Evolutionary conservation across 2,113 vertebrate genomes (phyloP).

Genomic region (Istiophorus platypterus): DNA sequence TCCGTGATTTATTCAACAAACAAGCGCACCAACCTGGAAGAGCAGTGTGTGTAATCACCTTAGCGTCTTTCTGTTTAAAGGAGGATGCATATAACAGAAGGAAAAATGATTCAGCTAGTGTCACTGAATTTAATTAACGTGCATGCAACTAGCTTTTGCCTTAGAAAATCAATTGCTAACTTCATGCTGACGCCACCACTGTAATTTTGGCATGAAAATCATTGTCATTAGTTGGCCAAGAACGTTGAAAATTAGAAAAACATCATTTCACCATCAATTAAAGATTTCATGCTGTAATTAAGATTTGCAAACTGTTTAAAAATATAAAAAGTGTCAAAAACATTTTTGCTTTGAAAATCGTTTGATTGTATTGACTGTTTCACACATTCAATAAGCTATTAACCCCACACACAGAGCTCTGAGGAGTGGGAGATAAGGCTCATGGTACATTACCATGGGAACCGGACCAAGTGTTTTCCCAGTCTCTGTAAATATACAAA

Average conservation of each 20-base stretch:
- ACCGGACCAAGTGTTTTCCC: constrained; percentile 11
- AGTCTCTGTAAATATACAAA: constrained; percentile 3
- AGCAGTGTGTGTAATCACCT: constrained; percentile 9
- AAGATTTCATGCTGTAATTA: not conserved
- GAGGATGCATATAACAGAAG: constrained; percentile 18
- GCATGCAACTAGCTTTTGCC: no score
- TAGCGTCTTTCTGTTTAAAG: constrained; percentile 15
- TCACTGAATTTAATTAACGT: not conserved
- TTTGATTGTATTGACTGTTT: not conserved
- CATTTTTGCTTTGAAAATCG: not conserved
- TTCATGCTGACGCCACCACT: no score
- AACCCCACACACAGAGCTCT: not conserved
- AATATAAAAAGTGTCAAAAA: not conserved
- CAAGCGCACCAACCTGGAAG: not conserved
- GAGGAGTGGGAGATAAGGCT: not conserved
- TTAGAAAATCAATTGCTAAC: no score
- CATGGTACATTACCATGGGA: constrained; percentile 29
- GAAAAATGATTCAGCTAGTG: not conserved
- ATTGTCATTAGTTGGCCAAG: no score
- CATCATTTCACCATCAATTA: no score
- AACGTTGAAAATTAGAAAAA: no score
- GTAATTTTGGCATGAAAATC: no score
- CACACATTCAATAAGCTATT: not conserved
- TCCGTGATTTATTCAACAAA: constrained; percentile 15
- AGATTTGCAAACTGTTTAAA: not conserved